Base-by-base conservation (phyloP, 2,113 vertebrate genomes). In the Lycaon pictus region DNA sequence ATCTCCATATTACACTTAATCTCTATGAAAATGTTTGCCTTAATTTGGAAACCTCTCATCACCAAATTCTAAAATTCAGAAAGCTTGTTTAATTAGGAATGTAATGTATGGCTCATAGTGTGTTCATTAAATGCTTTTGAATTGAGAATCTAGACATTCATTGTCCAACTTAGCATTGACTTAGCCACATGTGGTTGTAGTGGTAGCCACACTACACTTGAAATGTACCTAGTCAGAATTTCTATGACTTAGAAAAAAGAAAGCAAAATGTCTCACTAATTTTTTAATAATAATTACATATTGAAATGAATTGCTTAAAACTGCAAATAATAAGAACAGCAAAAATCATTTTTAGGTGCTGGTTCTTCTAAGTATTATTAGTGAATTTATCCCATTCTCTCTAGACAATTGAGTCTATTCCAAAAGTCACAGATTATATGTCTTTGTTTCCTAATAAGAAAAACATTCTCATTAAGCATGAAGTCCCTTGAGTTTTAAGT, bases 381-480 rank as follows among this genome's bases (percentile, higher is more conserved):
- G 17, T 48, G 5, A 62, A 90, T 2, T 51, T 87, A 86, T 69
- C n/a, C 9, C 35, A 63, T 67, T 93, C 11, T 81, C 11, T 74
- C 27, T 58, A 86, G 65, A 56, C 17, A 77, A n/a, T 76, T 71
- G 25, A 92, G 15, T 53, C 20, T 88, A 62, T 71, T 86, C 5
- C 4, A 86, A 92, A 90, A 87, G 17, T 48, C 60, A 19, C n/a
- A 92, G 56, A 72, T 71, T 71, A 37, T 23, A 84, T n/a, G 32
- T 29, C 25, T 88, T 88, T 95, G 43, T 80, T 95, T 93, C 55
- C 58, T 90, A 94, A 92, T 93, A 20, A 84, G 35, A 79, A 85
- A 82, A 87, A 13, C 56, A 29, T 71, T 79, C n/a, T 95, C 74
- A 53, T 69, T 92, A 77, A 86, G 19, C 51, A 77, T 77, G 79